Conservation (phyloP, 2,888 invertebrate species). For the Cataglyphis altisquamis region DNA sequence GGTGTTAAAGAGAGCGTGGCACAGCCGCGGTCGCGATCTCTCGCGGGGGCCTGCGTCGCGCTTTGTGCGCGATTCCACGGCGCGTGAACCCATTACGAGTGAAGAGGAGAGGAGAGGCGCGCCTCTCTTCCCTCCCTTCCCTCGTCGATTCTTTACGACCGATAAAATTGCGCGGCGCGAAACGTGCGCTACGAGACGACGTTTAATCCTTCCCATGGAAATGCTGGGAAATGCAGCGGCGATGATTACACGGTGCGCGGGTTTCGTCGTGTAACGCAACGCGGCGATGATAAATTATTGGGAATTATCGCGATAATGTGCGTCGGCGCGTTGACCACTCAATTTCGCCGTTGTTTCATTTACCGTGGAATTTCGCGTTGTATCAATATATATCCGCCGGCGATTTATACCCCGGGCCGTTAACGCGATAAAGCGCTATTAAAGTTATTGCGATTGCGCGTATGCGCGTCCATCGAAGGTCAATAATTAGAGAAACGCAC, state of each 20-base stretch:
- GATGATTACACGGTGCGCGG: slow-evolving; percentile 30
- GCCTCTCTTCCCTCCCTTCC: background rate
- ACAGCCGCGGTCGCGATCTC: slow-evolving; percentile 41
- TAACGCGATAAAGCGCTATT: slow-evolving; percentile 56
- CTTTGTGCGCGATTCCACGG: slow-evolving; percentile 55
- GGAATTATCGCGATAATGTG: slow-evolving; percentile 56
- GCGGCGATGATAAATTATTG: slow-evolving; percentile 56
- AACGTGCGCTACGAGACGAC: slow-evolving; percentile 30
- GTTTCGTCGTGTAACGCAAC: slow-evolving; percentile 22
- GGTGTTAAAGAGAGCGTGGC: slow-evolving; percentile 78
- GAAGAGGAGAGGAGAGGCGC: background rate
- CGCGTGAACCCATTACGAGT: slow-evolving; percentile 62
- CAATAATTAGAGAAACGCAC: slow-evolving; percentile 51
- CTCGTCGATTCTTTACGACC: slow-evolving; percentile 63
- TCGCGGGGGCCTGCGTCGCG: slow-evolving; percentile 48
- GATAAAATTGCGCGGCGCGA: slow-evolving; percentile 47
- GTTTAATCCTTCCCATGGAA: slow-evolving; percentile 39
- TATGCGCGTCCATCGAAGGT: slow-evolving; percentile 44
- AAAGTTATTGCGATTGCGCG: slow-evolving; percentile 55
- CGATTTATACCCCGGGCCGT: slow-evolving; percentile 50
- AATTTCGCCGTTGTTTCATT: slow-evolving; percentile 57
- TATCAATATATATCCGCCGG: slow-evolving; percentile 54
- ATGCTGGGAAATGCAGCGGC: slow-evolving; percentile 14
- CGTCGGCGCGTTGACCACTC: slow-evolving; percentile 57
- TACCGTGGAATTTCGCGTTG: slow-evolving; percentile 54